phyloP scores from a whole-genome alignment of 2,113 vertebrate species.

The Gobiocypris rarus region DNA sequence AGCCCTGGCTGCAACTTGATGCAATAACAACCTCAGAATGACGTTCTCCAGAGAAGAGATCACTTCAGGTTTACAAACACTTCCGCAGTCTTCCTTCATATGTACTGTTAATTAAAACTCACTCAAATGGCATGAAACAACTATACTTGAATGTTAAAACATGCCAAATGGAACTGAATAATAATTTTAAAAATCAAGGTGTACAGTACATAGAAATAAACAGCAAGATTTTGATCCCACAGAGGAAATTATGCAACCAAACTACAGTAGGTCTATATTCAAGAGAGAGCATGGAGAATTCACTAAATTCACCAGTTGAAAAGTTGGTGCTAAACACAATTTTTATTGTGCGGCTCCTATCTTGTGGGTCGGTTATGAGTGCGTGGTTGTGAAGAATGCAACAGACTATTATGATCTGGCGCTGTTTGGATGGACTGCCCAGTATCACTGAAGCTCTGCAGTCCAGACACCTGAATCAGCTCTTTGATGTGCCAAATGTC shows the following conservation, averaged over 20 bases:
- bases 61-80: conserved; percentile 44
- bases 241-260: neutral
- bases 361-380: neutral
- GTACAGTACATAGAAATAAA: no score
- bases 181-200: no score
- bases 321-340: neutral
- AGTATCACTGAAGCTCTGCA: neutral
- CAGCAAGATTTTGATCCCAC: neutral
- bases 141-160: neutral
- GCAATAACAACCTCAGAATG: conserved; percentile 51
- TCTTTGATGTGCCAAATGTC: conserved; percentile 11
- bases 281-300: neutral
- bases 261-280: neutral
- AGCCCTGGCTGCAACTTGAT: conserved; percentile 28
- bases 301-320: neutral
- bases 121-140: conserved; percentile 33
- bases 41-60: conserved; percentile 43
- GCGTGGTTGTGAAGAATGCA: neutral
- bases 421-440: neutral
- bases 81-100: neutral
- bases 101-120: conserved; percentile 33
- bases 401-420: neutral
- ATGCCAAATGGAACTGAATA: neutral
- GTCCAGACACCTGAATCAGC: neutral
- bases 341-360: neutral